Base-by-base conservation (phyloP, 35 echinoderm and acorn worm species). In the Eucidaris tribuloides region DNA sequence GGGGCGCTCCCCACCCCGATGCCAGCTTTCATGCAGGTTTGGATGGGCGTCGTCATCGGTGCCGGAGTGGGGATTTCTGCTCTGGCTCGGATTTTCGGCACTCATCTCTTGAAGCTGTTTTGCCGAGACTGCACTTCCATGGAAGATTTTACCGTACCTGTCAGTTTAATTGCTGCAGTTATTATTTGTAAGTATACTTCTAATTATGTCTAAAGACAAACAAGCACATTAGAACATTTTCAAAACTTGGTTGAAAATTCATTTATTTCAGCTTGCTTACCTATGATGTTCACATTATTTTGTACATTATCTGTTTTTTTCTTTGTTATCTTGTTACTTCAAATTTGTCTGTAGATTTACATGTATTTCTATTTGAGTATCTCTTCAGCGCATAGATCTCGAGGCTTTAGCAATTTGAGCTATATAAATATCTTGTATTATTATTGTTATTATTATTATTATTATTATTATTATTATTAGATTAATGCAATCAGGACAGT, bases 11-110 rank as follows among this genome's bases (percentile, higher is more conserved):
- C 74, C 40, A 71, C 83, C 17, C 85, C 71, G 27, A 89, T 89
- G 80, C 85, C 91, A 15, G 85, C 91, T 5, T 94, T 83, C 46
- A 89, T 94, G 60, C 91, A 94, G 64, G 84, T 94, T 7, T 94
- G 91, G 91, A 81, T 89, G 49, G 42, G 86, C 0, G 29, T 94
- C 5, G 65, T 94, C 5, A 76, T 83, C 11, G 91, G 86, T 3
- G 79, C 74, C 46, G 88, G 81, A 1, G 71, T 81, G 70, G 81
- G 45, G 14, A 83, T 88, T 30, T 45, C 83, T 15, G 76, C 81
- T 1, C 30, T 94, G 5, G 86, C 58, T 20, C 52, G 41, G 79
- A 22, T 89, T 18, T 77, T 56, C 44, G 81, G 79, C 25, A 79
- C 65, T 23, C 78, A 89, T 22, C 46, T 68, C 2, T 31, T 83